Conservation (phyloP, 2,888 invertebrate genomes). For the Caenorhabditis angaria region DNA sequence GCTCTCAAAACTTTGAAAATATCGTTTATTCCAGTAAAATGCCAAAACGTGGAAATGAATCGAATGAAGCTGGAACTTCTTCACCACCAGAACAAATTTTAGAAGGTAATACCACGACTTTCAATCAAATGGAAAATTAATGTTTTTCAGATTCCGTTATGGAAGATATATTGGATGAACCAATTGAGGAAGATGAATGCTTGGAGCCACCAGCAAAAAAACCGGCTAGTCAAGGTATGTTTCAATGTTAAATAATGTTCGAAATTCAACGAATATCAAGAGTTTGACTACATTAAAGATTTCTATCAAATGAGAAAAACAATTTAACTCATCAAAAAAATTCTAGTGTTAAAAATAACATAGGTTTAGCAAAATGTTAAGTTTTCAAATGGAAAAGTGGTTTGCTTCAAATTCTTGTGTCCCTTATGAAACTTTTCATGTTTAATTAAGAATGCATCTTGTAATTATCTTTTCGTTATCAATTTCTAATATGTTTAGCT, state of each 20-base stretch:
- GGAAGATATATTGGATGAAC: not conserved
- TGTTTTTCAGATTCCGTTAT: not conserved
- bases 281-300: too few species aligned
- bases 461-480: too few species aligned
- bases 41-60: not conserved
- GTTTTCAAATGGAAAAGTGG: too few species aligned
- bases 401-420: too few species aligned
- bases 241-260: not conserved
- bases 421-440: too few species aligned
- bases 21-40: not conserved
- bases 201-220: not conserved
- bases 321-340: too few species aligned
- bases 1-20: not conserved
- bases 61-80: not conserved
- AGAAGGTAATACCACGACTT: not conserved
- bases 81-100: not conserved
- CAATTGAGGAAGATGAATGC: not conserved
- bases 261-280: too few species aligned
- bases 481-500: too few species aligned
- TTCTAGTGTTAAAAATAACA: too few species aligned
- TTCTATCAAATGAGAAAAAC: too few species aligned
- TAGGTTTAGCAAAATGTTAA: too few species aligned
- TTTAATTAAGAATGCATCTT: too few species aligned
- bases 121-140: not conserved
- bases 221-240: not conserved